phyloP scores from a whole-genome alignment of 1,140 invertebrate genomes.

The Calliopsis andreniformis region DNA sequence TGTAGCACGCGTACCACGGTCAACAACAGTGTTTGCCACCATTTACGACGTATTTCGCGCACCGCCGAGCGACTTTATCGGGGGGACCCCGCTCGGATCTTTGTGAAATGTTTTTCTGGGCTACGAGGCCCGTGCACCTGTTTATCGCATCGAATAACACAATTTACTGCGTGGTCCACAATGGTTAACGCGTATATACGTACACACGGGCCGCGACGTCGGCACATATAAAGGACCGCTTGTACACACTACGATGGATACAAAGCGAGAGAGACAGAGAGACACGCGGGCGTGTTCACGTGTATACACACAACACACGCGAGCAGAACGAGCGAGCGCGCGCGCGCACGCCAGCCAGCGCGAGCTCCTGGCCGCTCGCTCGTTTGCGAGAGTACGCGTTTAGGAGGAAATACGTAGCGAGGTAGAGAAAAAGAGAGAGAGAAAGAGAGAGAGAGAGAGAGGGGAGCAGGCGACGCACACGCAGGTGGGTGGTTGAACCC shows the following conservation, averaged over 20 bases:
- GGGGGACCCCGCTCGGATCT: not conserved
- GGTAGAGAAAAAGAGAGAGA: conserved; percentile 39
- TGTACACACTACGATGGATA: conserved; percentile 25
- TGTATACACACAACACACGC: conserved; percentile 26
- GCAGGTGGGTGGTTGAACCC: conserved; percentile 69
- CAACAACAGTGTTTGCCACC: conserved; percentile 5
- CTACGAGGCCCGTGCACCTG: conserved; percentile 46
- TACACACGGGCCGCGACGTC: not conserved
- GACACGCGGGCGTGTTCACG: conserved; percentile 48
- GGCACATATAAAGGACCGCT: conserved; percentile 22
- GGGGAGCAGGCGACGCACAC: conserved; percentile 31
- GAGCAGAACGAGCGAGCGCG: conserved; percentile 2
- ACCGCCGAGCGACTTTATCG: not conserved
- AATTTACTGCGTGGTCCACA: conserved; percentile 62
- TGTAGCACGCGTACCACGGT: conserved; percentile 2
- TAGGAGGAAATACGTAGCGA: conserved; percentile 37
- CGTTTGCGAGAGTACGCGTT: conserved; percentile 26
- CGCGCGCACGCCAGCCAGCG: not conserved
- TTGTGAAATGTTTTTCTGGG: conserved; percentile 14
- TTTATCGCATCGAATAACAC: conserved; percentile 60
- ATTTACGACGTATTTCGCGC: conserved; percentile 21
- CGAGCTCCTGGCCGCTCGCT: conserved; percentile 8
- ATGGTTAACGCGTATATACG: conserved; percentile 57
- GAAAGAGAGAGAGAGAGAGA: too few species aligned
- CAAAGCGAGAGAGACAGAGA: conserved; percentile 4